Evolutionary conservation across 2,888 invertebrate genomes (phyloP), one percentile per base, ranked within the genome.

Genomic region (Drosophila quinaria): DNA sequence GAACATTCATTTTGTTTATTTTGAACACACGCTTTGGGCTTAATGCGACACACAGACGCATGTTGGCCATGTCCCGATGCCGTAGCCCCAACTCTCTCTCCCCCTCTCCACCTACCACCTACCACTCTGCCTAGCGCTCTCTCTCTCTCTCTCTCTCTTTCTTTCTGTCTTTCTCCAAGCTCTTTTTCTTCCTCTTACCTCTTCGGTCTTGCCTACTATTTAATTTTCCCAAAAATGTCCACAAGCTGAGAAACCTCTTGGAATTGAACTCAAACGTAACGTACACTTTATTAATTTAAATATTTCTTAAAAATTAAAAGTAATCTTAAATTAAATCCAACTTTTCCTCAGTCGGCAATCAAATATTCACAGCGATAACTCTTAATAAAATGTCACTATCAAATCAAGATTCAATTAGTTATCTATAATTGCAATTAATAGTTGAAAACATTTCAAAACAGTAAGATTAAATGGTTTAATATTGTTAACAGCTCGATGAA

Each of bases 1-100:
- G 83, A 91, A 80, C 90, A 89, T 89, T 80, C 77, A 76, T 87
- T 89, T 83, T 81, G 70, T 87, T 89, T 85, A 87, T 87, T 89
- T 85, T 71, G 68, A 70, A 73, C 76, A 88, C 77, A 80, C 82
- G 69, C 78, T 81, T 81, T 80, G 72, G 72, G 75, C 70, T 73
- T 80, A 71, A 80, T 82, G 67, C 72, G 80, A 67, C 80, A 74
- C 67, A 78, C 78, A 70, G 52, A 78, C 63, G 58, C 63, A 73
- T 60, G 54, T 58, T 42, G 51, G 42, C 33, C 51, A 39, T 35
- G 51, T 46, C 60, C 65, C 39, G 8, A 39, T 22, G 13, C 47
- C 25, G 6, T 22, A 3, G 35, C 11, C 41, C 33, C 15, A 55
- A 44, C 39, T 11, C 46, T 2, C 10, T 4, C 19, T 35, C 54